phyloP scores from a whole-genome alignment of 2,113 vertebrate genomes.

The Platycercus adscitus region DNA sequence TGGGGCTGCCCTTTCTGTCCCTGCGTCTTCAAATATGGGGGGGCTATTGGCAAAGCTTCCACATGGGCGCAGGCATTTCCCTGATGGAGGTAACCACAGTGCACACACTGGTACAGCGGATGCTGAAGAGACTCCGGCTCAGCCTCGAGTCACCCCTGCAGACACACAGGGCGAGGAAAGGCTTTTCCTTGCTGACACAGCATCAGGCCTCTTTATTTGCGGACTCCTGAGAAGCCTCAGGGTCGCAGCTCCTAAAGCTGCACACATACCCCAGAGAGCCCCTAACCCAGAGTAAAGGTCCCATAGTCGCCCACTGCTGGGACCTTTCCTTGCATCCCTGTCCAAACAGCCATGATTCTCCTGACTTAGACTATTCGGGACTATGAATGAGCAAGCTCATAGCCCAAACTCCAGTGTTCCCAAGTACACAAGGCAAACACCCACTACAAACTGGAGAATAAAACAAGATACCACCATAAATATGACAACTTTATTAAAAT shows the following conservation, averaged over 20 bases:
- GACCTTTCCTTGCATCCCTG: not conserved
- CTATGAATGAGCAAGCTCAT: not conserved
- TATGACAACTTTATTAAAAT: constrained; percentile 80
- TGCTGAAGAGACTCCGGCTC: not conserved
- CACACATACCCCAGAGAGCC: not conserved
- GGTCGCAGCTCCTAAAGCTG: not conserved
- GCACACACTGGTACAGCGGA: fast-evolving
- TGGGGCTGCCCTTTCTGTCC: not conserved
- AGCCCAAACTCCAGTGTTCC: not conserved
- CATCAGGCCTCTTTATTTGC: not conserved
- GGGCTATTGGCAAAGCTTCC: not conserved
- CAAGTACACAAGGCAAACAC: not conserved
- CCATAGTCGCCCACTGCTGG: not conserved
- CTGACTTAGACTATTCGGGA: not conserved
- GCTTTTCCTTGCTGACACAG: not conserved
- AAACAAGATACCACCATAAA: constrained; percentile 71
- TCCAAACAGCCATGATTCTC: not conserved
- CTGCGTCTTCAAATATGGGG: not conserved
- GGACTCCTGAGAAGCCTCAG: not conserved
- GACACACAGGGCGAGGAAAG: not conserved
- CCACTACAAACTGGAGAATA: constrained; percentile 11
- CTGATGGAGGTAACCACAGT: not conserved
- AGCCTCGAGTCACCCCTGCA: fast-evolving
- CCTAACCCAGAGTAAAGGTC: not conserved
- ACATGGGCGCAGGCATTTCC: not conserved